phyloP scores from a whole-genome alignment of 2,888 invertebrate species.

The Melanophora roralis region DNA sequence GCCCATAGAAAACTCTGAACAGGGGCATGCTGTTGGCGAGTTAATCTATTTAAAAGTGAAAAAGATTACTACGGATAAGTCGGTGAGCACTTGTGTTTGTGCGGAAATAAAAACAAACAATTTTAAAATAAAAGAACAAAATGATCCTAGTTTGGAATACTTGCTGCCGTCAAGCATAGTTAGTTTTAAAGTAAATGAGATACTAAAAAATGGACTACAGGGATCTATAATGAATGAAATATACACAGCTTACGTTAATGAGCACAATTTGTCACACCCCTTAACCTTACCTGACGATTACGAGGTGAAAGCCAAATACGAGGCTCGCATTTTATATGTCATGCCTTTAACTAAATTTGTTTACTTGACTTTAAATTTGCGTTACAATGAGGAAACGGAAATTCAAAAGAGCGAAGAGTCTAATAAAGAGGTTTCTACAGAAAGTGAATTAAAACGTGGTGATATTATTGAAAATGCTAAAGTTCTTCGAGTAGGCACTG shows the following conservation, averaged over 20 bases:
- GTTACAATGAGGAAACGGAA: slow-evolving; percentile 58
- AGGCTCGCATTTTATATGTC: slow-evolving; percentile 82
- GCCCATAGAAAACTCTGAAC: slow-evolving; percentile 74
- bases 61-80: slow-evolving; percentile 67
- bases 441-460: slow-evolving; percentile 77
- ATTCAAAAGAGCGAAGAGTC: neutral
- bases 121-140: slow-evolving; percentile 72
- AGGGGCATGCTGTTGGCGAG: slow-evolving; percentile 73
- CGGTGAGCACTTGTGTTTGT: slow-evolving; percentile 74
- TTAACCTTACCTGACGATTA: slow-evolving; percentile 74
- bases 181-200: slow-evolving; percentile 74
- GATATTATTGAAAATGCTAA: slow-evolving; percentile 80
- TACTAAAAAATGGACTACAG: slow-evolving; percentile 77
- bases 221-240: slow-evolving; percentile 77
- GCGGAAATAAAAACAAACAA: slow-evolving; percentile 65
- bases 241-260: slow-evolving; percentile 76
- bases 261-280: slow-evolving; percentile 74
- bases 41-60: slow-evolving; percentile 72
- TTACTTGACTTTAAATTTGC: slow-evolving; percentile 79
- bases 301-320: slow-evolving; percentile 78
- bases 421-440: slow-evolving; percentile 57
- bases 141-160: slow-evolving; percentile 75
- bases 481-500: slow-evolving; percentile 77
- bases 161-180: slow-evolving; percentile 77
- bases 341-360: slow-evolving; percentile 84